Base-by-base conservation (phyloP, 1,140 invertebrate species). In the Euura saliciscinereae region DNA sequence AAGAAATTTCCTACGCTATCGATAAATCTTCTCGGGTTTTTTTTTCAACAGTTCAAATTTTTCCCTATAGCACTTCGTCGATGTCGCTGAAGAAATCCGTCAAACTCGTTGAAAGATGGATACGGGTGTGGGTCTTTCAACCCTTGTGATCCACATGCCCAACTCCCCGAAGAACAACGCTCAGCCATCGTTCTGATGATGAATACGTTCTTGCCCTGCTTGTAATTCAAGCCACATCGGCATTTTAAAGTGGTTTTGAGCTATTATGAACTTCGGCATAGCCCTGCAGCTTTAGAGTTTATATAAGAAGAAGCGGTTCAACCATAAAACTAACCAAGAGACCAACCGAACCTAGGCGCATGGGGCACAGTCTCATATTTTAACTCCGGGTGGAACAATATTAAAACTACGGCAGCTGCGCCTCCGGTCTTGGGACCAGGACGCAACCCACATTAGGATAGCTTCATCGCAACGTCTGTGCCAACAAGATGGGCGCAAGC, bases 371-470 rank as follows among this genome's bases (percentile, higher is more conserved):
- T 81, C 80, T 83, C 82, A 80, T 84, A 84, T 84, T 84, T 84
- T 83, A 83, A 81, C 78, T 79, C 82, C 79, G 76, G 28, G 78
- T 83, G 80, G 81, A 81, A 84, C 82, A 82, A 84, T 84, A 84
- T 83, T 84, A 83, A 84, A 84, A 84, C 82, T 82, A 80, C 81
- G 82, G 81, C 82, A 83, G 82, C 83, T 82, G 81, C 74, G 78
- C 80, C 79, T 76, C 51, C 45, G 72, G 45, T 70, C 45, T 68
- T 69, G 74, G 69, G 73, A 42, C 69, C 68, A 64, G 68, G 44
- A 59, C 65, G 67, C 68, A 69, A 65, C 10, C 28, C 28, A 11
- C 51, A n/a, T n/a, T 59, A n/a, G 51, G 6, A 59, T n/a, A 59
- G 13, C 51, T 59, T n/a, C 51, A 59, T 59, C 51, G 51, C 13